Conservation (phyloP, 1,140 invertebrate species). For the Macrosteles quadrilineatus region DNA sequence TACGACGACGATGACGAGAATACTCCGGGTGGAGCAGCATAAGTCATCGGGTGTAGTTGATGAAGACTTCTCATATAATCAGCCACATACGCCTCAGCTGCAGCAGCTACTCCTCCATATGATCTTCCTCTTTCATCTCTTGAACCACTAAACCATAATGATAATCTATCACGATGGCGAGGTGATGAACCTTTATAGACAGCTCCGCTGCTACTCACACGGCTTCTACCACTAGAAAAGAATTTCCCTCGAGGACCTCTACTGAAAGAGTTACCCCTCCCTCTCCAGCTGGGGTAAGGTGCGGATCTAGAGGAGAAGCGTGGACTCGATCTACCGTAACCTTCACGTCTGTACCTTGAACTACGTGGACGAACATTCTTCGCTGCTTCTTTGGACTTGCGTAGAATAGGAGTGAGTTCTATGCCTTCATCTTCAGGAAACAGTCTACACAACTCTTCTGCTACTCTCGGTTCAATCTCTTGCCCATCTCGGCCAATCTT, state of each 20-base stretch:
- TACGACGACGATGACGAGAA: constrained; percentile 63
- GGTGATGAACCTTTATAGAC: constrained; percentile 23
- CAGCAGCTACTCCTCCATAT: constrained; percentile 57
- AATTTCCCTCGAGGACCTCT: constrained; percentile 55
- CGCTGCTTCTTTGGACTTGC: constrained; percentile 84
- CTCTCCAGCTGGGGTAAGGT: constrained; percentile 42
- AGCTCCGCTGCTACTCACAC: constrained; percentile 48
- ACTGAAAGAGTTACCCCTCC: constrained; percentile 47
- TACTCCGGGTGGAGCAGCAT: constrained; percentile 60
- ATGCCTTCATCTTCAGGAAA: constrained; percentile 93
- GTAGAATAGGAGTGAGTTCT: constrained; percentile 86
- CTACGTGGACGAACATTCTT: constrained; percentile 52
- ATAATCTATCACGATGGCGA: constrained; percentile 15
- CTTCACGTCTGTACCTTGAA: constrained; percentile 44
- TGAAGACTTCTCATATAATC: constrained; percentile 80
- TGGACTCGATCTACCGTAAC: constrained; percentile 47
- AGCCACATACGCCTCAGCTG: constrained; percentile 72
- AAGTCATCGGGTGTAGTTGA: constrained; percentile 71
- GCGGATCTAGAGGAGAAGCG: constrained; percentile 40
- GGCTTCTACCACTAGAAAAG: constrained; percentile 53
- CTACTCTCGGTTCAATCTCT: constrained; percentile 94
- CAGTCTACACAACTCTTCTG: constrained; percentile 89
- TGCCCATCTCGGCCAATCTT: constrained; percentile 99
- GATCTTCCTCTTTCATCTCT: constrained; percentile 51
- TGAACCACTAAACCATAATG: constrained; percentile 26